phyloP scores from a whole-genome alignment of 2,113 vertebrate species.

The Australoheros scitulus region DNA sequence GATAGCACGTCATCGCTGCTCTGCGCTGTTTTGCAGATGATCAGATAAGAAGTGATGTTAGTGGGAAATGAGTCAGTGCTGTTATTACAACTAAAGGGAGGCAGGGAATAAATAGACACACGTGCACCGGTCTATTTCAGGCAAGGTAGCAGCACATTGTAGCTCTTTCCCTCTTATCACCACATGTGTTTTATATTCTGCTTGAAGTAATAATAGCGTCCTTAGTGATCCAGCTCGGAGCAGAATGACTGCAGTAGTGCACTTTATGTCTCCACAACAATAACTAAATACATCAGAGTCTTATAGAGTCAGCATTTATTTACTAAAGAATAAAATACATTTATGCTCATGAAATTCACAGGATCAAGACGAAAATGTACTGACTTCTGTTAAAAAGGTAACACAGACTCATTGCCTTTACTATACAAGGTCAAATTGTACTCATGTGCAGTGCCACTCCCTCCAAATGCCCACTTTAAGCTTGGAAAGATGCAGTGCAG shows the following conservation, averaged over 20 bases:
- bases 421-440: background rate
- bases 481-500: background rate
- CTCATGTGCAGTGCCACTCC: background rate
- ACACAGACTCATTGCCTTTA: background rate
- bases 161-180: background rate
- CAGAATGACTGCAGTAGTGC: background rate
- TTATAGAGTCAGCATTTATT: background rate
- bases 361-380: background rate
- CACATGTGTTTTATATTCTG: background rate
- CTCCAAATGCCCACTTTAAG: background rate
- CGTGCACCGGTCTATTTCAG: background rate
- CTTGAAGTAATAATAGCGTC: background rate
- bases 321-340: background rate
- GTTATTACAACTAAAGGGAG: background rate
- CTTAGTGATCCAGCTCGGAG: background rate
- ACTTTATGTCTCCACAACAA: background rate
- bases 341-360: background rate
- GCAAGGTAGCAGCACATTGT: background rate
- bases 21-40: conserved; percentile 1
- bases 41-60: conserved; percentile 1
- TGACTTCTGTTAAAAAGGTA: background rate
- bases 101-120: background rate
- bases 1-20: background rate
- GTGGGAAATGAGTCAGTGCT: background rate
- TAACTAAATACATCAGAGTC: background rate